A percentile compares a stretch with the other conserved stretches of the same genome.
phyloP scores from a whole-genome alignment of 2,797 vertebrate genomes.

The Melanotaenia nigrans region DNA sequence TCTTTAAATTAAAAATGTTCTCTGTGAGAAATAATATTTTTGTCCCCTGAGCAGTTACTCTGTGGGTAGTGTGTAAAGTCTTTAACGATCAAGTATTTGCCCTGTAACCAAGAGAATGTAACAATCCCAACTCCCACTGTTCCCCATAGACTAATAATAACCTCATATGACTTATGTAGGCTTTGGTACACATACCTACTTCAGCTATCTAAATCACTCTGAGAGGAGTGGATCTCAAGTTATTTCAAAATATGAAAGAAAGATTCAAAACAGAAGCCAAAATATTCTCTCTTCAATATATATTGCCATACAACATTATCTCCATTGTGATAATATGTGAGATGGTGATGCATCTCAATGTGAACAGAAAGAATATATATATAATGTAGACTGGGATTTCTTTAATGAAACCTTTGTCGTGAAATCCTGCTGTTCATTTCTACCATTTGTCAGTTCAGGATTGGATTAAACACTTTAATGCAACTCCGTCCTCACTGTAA shows the following conservation, averaged over 20 bases:
- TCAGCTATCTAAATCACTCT: slow-evolving; percentile 30
- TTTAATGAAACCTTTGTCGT: slow-evolving; percentile 47
- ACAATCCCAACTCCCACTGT: slow-evolving; percentile 17
- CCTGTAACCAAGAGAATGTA: slow-evolving; percentile 52
- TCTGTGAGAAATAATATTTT: slow-evolving; percentile 59
- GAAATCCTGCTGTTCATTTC: slow-evolving; percentile 62
- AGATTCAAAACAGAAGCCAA: slow-evolving; percentile 42
- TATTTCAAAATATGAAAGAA: slow-evolving; percentile 58
- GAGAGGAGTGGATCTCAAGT: slow-evolving; percentile 50
- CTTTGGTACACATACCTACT: slow-evolving; percentile 37
- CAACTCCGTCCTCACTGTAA: slow-evolving; percentile 45
- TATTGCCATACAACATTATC: slow-evolving; percentile 26
- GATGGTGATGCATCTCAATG: slow-evolving; percentile 47
- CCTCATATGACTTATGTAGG: slow-evolving; percentile 19
- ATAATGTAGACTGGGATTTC: slow-evolving; percentile 33
- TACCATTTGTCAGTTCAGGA: slow-evolving; percentile 33
- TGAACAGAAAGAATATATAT: slow-evolving; percentile 22
- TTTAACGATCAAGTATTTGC: slow-evolving; percentile 60
- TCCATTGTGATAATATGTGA: slow-evolving; percentile 47
- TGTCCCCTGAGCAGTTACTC: slow-evolving; percentile 46
- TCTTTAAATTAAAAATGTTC: slow-evolving; percentile 14
- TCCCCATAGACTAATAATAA: slow-evolving; percentile 37
- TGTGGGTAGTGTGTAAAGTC: slow-evolving; percentile 56
- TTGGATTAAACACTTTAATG: slow-evolving; percentile 39
- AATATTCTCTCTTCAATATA: slow-evolving; percentile 41